Conservation (phyloP, 2,888 invertebrate genomes). For the Eilema depressum region DNA sequence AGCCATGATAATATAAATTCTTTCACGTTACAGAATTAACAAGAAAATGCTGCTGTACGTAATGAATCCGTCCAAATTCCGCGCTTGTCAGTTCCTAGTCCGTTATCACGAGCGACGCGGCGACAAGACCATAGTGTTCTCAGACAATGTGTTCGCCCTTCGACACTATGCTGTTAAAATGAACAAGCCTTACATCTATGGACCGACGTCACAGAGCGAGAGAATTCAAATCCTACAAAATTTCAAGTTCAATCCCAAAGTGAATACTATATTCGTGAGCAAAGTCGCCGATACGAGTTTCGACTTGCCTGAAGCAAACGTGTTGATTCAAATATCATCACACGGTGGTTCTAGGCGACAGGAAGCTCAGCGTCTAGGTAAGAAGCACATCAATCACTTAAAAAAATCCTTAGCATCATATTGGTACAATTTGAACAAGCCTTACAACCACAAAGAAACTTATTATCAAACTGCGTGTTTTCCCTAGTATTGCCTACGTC, state of each 20-base stretch:
- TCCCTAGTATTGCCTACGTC: too few species aligned
- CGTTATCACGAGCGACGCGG: constrained; percentile 96
- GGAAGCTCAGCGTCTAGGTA: constrained; percentile 98
- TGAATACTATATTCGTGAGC: constrained; percentile 99
- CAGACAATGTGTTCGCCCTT: constrained; percentile 99
- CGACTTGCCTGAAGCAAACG: constrained; percentile 99
- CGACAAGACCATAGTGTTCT: constrained; percentile 99
- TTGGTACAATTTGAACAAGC: too few species aligned
- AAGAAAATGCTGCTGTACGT: constrained; percentile 98
- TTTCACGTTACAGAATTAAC: constrained; percentile 88
- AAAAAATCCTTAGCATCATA: too few species aligned
- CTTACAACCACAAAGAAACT: too few species aligned
- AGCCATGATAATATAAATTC: neutral
- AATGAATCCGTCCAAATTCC: constrained; percentile 99
- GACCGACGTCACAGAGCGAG: constrained; percentile 98
- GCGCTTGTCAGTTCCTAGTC: constrained; percentile 98
- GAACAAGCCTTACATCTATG: constrained; percentile 99
- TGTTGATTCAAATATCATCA: constrained; percentile 99
- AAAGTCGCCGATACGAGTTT: constrained; percentile 99
- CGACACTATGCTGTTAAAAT: constrained; percentile 99
- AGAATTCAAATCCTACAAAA: constrained; percentile 99
- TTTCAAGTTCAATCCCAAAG: constrained; percentile 99
- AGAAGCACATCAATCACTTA: neutral
- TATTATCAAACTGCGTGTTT: too few species aligned
- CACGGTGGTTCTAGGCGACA: constrained; percentile 99